Percentiles rank a stretch among this genome's conserved stretches.
These are phyloP conservation scores for Etia nguti DNA, from an alignment of 2,113 vertebrate species.

Conservation along the genomic window DNA sequence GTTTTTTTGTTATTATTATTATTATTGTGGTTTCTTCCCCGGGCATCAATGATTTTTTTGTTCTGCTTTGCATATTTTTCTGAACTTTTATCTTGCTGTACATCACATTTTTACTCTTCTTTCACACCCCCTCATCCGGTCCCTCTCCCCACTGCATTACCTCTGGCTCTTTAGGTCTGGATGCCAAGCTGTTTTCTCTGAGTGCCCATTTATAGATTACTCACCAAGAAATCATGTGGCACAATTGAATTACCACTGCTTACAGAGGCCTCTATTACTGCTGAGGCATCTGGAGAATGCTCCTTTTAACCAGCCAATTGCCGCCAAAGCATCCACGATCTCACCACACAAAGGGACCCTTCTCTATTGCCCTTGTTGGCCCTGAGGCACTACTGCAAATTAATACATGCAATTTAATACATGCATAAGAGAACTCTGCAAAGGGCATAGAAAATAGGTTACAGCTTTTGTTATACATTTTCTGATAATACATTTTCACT, in stretches of 20 bases:
- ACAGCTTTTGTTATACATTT: background rate
- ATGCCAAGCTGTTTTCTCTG: slow-evolving; percentile 52
- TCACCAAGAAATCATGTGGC: slow-evolving; percentile 61
- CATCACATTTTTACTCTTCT: background rate
- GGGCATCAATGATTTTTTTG: background rate
- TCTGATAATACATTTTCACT: background rate
- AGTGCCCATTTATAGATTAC: slow-evolving; percentile 60
- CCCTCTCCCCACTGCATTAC: background rate
- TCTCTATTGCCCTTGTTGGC: slow-evolving; percentile 46
- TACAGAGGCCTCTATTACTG: slow-evolving; percentile 54
- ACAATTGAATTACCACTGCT: slow-evolving; percentile 65
- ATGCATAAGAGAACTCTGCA: background rate
- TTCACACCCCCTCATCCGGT: background rate
- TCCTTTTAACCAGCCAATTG: slow-evolving; percentile 50
- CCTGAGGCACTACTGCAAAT: slow-evolving; percentile 27
- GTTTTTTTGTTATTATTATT: background rate
- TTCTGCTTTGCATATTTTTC: background rate
- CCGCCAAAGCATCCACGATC: slow-evolving; percentile 20
- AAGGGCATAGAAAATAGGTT: background rate
- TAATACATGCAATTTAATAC: background rate
- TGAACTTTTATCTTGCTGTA: background rate
- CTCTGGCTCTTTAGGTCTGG: slow-evolving; percentile 31
- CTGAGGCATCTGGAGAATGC: slow-evolving; percentile 68
- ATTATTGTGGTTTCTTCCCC: background rate
- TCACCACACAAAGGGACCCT: slow-evolving; percentile 64